Evolutionary conservation across 2,797 vertebrate genomes (phyloP), one percentile per base, ranked within the genome.

Genomic region (Neopelma chrysocephalum): DNA sequence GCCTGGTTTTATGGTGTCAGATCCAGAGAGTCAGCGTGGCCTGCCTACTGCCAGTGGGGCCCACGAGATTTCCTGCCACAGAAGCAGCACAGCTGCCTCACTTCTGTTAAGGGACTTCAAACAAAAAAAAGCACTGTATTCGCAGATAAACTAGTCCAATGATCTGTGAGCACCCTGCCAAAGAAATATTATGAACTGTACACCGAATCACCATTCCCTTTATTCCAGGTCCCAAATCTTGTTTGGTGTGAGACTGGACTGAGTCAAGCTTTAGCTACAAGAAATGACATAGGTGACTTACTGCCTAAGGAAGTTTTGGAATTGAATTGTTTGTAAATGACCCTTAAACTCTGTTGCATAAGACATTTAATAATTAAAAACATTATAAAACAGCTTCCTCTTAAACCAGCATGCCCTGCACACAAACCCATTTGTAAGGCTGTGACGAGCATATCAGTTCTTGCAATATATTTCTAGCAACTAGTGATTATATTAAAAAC

Each of bases 391-490:
- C 68, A 90, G 62, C 69, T 95, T 94, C 85, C 90, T 85, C 70
- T 64, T 47, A 45, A 85, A 76, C 18, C 57, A 73, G 42, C 9
- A 3, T 6, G 23, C 48, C 27, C 43, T 66, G 53, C 32, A 71
- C 21, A 54, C 60, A 88, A 87, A 40, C 40, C 22, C 47, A 32
- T 17, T 3, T 78, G 42, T 89, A 83, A 82, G 50, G 57, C 47
- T 15, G 43, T 22, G 56, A 76, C 58, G 51, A 85, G 54, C 20
- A 7, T 43, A 75, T 84, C 78, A 87, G 29, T 72, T 34, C 36
- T 42, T 82, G 25, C n/a, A 87, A 16, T 76, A 61, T 93, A 90
- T 89, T 89, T 93, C 54, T 82, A 93, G 90, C 64, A 89, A 76
- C 58, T 51, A 54, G 51, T 77, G 51, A 80, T 87, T 85, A 87